Percentiles rank a stretch among this genome's conserved stretches.
Conservation (phyloP, 2,888 invertebrate species). For the Nesidiocoris tenuis region DNA sequence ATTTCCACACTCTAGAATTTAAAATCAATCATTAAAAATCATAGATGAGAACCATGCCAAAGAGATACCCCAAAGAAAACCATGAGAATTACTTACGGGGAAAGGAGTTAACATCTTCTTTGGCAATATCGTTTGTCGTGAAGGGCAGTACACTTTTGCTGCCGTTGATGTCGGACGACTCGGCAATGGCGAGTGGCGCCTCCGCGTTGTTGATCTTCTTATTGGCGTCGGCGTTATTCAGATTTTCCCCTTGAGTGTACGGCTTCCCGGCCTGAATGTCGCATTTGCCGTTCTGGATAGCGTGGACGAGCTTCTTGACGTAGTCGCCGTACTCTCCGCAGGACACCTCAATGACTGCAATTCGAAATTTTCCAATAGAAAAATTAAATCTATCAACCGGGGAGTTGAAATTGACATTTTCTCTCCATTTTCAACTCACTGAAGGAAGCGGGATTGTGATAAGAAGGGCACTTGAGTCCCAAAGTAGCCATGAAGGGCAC, state of each 20-base stretch:
- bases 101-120: slow-evolving; percentile 55
- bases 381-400: too few species aligned
- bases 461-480: slow-evolving; percentile 87
- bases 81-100: too few species aligned
- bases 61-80: too few species aligned
- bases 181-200: slow-evolving; percentile 49
- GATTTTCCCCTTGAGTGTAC: slow-evolving; percentile 63
- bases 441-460: slow-evolving; percentile 96
- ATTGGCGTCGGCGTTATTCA: slow-evolving; percentile 56
- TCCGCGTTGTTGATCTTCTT: slow-evolving; percentile 50
- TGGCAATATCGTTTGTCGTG: slow-evolving; percentile 66
- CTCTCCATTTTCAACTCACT: too few species aligned
- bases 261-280: slow-evolving; percentile 74
- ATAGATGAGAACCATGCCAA: too few species aligned
- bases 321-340: slow-evolving; percentile 96
- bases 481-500: slow-evolving; percentile 79
- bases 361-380: slow-evolving; percentile 35
- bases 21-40: too few species aligned
- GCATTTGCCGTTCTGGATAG: slow-evolving; percentile 79
- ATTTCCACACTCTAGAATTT: too few species aligned
- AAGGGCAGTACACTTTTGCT: slow-evolving; percentile 60
- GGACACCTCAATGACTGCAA: slow-evolving; percentile 86
- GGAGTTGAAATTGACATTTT: too few species aligned
- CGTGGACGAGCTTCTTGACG: slow-evolving; percentile 76
- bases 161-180: slow-evolving; percentile 55